Percentiles rank a stretch among this genome's conserved stretches.
phyloP scores from a whole-genome alignment of 2,113 vertebrate species.

The Myxocyprinus asiaticus region DNA sequence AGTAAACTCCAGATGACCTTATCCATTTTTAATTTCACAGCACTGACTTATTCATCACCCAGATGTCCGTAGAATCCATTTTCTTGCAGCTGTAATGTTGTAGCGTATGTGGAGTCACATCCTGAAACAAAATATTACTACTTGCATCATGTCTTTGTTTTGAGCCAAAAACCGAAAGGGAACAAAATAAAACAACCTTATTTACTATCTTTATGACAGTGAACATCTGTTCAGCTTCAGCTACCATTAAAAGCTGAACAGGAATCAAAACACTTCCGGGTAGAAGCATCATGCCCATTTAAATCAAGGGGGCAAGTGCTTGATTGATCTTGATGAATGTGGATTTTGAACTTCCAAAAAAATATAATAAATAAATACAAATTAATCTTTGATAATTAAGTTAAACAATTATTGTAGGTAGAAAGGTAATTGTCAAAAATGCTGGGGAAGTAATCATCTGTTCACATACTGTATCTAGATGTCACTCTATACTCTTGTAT shows the following conservation, averaged over 20 bases:
- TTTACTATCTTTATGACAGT: conserved; percentile 5
- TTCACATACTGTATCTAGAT: no score
- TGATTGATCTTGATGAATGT: no score
- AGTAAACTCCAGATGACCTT: conserved; percentile 45
- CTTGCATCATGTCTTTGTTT: background rate
- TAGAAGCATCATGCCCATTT: background rate
- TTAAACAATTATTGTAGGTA: no score
- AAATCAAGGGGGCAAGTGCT: background rate
- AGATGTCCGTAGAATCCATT: conserved; percentile 32
- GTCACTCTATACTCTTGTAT: no score
- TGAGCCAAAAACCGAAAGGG: background rate
- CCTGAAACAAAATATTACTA: background rate
- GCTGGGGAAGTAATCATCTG: no score
- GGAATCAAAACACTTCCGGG: background rate
- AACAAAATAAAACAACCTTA: background rate
- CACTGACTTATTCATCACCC: conserved; percentile 47
- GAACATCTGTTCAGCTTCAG: conserved; percentile 12
- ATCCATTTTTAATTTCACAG: conserved; percentile 44
- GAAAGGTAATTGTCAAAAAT: no score
- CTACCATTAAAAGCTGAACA: conserved; percentile 16
- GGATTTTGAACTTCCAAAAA: no score
- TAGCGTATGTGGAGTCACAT: conserved; percentile 4
- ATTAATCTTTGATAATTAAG: no score
- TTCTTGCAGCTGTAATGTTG: background rate
- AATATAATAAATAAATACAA: no score